Base-by-base conservation (phyloP, 2,797 vertebrate genomes). In the Natrix natrix region DNA sequence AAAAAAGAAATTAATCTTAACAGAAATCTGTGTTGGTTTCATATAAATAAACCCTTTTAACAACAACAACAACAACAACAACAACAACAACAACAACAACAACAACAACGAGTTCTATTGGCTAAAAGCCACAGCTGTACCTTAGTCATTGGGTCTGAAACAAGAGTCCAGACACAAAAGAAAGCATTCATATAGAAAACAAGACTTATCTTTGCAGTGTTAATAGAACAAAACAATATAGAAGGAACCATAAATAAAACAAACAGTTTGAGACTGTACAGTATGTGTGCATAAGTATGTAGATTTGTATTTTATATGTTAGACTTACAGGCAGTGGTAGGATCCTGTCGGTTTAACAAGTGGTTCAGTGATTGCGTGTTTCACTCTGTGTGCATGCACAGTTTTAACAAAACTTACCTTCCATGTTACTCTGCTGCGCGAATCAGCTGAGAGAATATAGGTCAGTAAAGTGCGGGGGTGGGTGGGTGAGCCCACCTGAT, bases 41-140 rank as follows among this genome's bases (percentile, higher is more conserved):
- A 87, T 28, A 90, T 17, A 86, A 87, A 90, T 91, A 91, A 93
- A 91, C 56, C 60, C 87, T 69, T 56, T 93, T 93, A 92, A 88
- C 54, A 57, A 66, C 28, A 56, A 20, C 87, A 86, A 37, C 90
- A 43, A 74, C 4, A 43, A 43, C 32, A 37, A n/a, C n/a, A n/a
- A n/a, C n/a, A n/a, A n/a, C 43, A 48, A 48, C 43, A 48, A 48
- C 48, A 48, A 48, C 48, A 48, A 48, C 48, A 48, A 48, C 48
- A 48, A 48, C 48, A 48, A 48, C 48, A 48, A 48, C 1, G 32
- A 37, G 17, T 91, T 28, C 91, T 91, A 90, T 7, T 37, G 16
- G 78, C 24, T 92, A 63, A 93, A 83, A 88, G 78, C 6, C 90
- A 83, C 20, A 83, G 22, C n/a, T 56, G 56, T 61, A 61, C 56